Percentiles rank a stretch among this genome's conserved stretches.
phyloP scores from a whole-genome alignment of 2,797 vertebrate species.

The Linurgus olivaceus region DNA sequence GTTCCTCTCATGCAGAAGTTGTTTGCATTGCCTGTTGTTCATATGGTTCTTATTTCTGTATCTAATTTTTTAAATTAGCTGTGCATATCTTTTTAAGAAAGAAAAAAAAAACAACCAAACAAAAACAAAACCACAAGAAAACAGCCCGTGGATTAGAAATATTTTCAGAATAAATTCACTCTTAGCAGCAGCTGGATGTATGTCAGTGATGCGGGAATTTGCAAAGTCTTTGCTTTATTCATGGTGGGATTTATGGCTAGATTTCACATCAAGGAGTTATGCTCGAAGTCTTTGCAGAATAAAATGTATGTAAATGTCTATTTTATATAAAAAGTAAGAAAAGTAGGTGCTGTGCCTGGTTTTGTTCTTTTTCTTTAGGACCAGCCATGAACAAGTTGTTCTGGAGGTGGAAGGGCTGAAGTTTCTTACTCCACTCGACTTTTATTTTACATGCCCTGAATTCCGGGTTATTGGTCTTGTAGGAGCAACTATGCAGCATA shows the following conservation, averaged over 20 bases:
- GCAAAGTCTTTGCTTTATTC: constrained; percentile 52
- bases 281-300: constrained; percentile 56
- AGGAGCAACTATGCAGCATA: not conserved
- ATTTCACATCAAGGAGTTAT: constrained; percentile 53
- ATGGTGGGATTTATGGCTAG: constrained; percentile 41
- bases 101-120: not conserved
- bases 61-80: not conserved
- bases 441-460: not conserved
- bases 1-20: constrained; percentile 12
- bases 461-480: not conserved
- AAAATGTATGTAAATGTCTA: constrained; percentile 76
- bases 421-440: not conserved
- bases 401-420: not conserved
- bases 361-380: not conserved
- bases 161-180: constrained; percentile 21
- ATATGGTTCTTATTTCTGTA: constrained; percentile 31
- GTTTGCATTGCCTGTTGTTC: constrained; percentile 34
- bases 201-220: constrained; percentile 46
- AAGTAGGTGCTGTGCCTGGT: not conserved
- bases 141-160: not conserved
- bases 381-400: not conserved
- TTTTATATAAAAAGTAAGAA: constrained; percentile 77
- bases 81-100: not conserved
- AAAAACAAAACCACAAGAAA: not conserved
- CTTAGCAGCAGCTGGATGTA: constrained; percentile 39